Base-by-base conservation (phyloP, 2,888 invertebrate species). In the Emmelina monodactyla region DNA sequence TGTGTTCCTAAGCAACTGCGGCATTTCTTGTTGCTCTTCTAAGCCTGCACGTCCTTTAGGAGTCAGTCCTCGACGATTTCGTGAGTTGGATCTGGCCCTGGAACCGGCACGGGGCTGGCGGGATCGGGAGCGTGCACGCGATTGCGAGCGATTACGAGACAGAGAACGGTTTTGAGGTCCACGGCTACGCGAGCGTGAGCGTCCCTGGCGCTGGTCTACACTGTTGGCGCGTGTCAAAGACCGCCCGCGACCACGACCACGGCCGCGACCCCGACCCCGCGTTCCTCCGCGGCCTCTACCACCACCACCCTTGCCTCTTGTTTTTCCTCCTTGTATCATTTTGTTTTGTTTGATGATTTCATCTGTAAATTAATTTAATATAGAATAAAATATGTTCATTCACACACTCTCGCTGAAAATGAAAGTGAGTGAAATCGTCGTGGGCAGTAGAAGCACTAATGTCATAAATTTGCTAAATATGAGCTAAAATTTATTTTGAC, bases 11-110 rank as follows among this genome's bases (percentile, higher is more conserved):
- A 64, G 43, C 33, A 70, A 48, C 9, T 53, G 50, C 12, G 73
- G 73, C 63, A 73, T 63, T 28, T 55, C 50, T 12, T 50, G 40
- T 31, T 51, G 51, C 22, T 62, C 55, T 48, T 75, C 72, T 31
- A 76, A 49, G 22, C 73, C 76, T 31, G 71, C 75, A 50, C 76
- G 57, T 7, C 69, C 71, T 51, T 66, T 73, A 2, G 76, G 76
- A 4, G 78, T 76, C 16, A 75, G 38, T 2, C 68, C 60, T 2
- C 62, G 44, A 41, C 60, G 63, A 9, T 71, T 71, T 16, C 76
- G 63, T n/a, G 72, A 65, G 37, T 68, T 54, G 3, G 75, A 71
- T 4, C 52, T 49, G 3, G 72, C 72, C 34, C 70, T 56, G 0
- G 55, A 54, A 16, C 68, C 58, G 2, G 65, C 69, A 37, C 54